phyloP scores from a whole-genome alignment of 1,140 invertebrate genomes.

The Drosophila prosaltans region DNA sequence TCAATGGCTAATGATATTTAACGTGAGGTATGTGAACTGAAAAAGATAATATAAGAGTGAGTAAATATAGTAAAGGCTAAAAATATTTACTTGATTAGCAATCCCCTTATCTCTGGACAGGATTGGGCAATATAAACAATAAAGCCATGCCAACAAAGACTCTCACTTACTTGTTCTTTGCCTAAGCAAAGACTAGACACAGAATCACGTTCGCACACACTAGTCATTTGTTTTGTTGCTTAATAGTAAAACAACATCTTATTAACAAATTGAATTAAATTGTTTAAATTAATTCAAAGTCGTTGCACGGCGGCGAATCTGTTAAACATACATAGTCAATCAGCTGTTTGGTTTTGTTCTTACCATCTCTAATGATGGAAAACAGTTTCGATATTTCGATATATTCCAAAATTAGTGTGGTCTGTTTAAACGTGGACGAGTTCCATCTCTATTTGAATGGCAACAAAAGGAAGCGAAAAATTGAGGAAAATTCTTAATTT shows the following conservation, averaged over 20 bases:
- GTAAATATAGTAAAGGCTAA: slow-evolving; percentile 5
- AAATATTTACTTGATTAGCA: neutral
- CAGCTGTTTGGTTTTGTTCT: slow-evolving; percentile 4
- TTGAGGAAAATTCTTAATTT: neutral
- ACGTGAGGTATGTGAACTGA: neutral
- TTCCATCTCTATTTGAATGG: slow-evolving; percentile 2
- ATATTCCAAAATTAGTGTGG: slow-evolving; percentile 1
- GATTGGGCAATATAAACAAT: neutral
- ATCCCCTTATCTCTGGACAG: neutral
- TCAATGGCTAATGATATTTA: neutral
- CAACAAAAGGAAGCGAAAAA: neutral
- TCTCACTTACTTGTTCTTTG: neutral
- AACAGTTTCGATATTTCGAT: neutral
- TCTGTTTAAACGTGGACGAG: neutral
- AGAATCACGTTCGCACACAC: neutral
- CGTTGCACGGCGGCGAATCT: slow-evolving; percentile 13
- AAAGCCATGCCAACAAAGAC: neutral
- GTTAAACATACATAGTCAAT: neutral
- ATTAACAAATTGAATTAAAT: slow-evolving; percentile 65
- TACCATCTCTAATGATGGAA: slow-evolving; percentile 25
- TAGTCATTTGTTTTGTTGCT: neutral
- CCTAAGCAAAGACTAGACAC: slow-evolving; percentile 6
- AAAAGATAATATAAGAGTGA: neutral
- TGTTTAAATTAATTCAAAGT: slow-evolving; percentile 56
- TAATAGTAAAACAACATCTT: slow-evolving; percentile 24